Evolutionary conservation across 1,140 invertebrate species (phyloP).

Genomic region (Drosophila cardini): DNA sequence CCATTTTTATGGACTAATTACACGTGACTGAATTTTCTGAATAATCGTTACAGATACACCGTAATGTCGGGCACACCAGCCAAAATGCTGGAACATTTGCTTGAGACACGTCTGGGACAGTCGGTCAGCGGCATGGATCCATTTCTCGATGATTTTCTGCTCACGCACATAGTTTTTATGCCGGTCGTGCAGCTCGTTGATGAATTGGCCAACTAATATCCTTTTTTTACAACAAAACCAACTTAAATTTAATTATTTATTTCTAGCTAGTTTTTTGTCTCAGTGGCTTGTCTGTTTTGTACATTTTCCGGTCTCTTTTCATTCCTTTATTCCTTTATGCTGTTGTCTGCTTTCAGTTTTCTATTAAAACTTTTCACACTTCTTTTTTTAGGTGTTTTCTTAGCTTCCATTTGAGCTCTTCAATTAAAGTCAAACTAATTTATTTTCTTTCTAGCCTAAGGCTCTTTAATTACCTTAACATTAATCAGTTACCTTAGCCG

Average conservation of each 20-base stretch:
- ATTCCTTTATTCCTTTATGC: background rate
- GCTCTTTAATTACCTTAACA: too few species aligned
- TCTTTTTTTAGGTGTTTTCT: too few species aligned
- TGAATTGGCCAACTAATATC: slow-evolving; percentile 91
- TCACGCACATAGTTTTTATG: slow-evolving; percentile 95
- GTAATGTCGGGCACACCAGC: slow-evolving; percentile 95
- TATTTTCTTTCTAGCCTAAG: too few species aligned
- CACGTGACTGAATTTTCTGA: slow-evolving; percentile 45
- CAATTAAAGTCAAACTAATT: too few species aligned
- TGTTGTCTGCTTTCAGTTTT: too few species aligned
- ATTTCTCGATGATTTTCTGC: slow-evolving; percentile 93
- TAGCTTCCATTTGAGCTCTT: too few species aligned
- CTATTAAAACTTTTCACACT: too few species aligned
- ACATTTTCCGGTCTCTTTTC: background rate
- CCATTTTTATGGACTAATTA: slow-evolving; percentile 36
- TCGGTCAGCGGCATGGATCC: slow-evolving; percentile 86
- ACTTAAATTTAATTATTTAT: background rate
- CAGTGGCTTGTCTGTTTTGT: too few species aligned
- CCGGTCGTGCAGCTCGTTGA: slow-evolving; percentile 91
- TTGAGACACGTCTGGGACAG: slow-evolving; percentile 92
- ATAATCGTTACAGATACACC: slow-evolving; percentile 88
- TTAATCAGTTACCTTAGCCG: too few species aligned
- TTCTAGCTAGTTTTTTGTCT: background rate
- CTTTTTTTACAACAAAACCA: slow-evolving; percentile 86
- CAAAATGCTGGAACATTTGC: slow-evolving; percentile 94